A percentile compares a stretch with the other conserved stretches of the same genome.
phyloP scores from a whole-genome alignment of 2,113 vertebrate species.

The Neoarius graeffei region DNA sequence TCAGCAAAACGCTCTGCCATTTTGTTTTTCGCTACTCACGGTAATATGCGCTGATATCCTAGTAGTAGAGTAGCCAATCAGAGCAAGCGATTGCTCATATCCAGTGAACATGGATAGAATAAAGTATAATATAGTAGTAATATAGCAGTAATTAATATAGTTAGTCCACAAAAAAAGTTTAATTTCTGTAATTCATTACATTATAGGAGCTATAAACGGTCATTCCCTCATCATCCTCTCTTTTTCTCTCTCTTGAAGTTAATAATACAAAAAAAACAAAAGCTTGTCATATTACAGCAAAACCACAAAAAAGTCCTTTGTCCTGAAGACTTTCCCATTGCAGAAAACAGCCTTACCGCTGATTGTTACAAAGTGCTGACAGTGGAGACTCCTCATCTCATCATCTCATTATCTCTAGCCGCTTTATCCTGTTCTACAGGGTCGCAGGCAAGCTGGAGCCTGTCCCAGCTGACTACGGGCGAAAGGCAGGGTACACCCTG shows the following conservation, averaged over 20 bases:
- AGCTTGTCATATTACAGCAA: neutral
- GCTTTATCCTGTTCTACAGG: too few species aligned
- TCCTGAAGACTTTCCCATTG: neutral
- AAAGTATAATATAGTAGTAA: too few species aligned
- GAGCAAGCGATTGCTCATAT: too few species aligned
- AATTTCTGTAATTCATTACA: neutral
- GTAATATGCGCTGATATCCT: too few species aligned
- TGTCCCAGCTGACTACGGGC: too few species aligned
- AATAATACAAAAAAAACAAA: neutral
- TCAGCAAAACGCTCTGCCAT: too few species aligned
- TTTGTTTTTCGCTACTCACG: too few species aligned
- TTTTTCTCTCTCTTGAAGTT: neutral
- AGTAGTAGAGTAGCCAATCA: too few species aligned
- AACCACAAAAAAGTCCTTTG: neutral
- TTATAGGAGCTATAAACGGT: neutral
- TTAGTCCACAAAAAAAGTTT: neutral
- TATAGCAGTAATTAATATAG: neutral
- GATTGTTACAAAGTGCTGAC: neutral
- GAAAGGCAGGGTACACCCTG: too few species aligned
- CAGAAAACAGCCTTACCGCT: neutral
- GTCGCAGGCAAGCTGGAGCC: too few species aligned
- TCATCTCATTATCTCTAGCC: too few species aligned
- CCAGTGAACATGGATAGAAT: too few species aligned
- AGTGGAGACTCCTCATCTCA: neutral
- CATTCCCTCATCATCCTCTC: neutral